Base-by-base conservation (phyloP, 2,797 vertebrate species). In the Syngnathus acus region DNA sequence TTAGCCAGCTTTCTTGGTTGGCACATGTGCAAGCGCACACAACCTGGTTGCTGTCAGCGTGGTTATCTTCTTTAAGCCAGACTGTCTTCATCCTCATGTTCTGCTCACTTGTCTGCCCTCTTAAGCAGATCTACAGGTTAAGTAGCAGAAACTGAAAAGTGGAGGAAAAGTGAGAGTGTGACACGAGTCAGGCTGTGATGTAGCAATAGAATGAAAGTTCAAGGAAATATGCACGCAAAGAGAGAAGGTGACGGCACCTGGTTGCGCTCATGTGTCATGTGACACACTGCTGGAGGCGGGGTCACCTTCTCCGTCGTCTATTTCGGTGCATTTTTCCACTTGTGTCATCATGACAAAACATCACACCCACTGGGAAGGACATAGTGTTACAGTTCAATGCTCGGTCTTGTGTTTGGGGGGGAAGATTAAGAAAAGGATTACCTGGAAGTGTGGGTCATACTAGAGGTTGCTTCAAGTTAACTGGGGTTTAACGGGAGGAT, bases 71-170 rank as follows among this genome's bases (percentile, higher is more conserved):
- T 73, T 78, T 87, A 85, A 82, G 78, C 82, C 73, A 40, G 68
- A 71, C 66, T 13, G 53, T 51, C 72, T 72, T 72, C 66, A 68
- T 76, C 78, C 73, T 76, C 67, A 62, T 76, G 72, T 64, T 64
- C 40, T 38, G 66, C 57, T 78, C 70, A 65, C 70, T 68, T 5
- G 74, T 83, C 79, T 79, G 75, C 68, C 55, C 69, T 40, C 70
- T 76, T 84, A 83, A 88, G 81, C 71, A 76, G 87, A 78, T 87
- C 82, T 81, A 2, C 67, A 55, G 74, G 77, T 86, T 81, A 82
- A 85, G 77, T 37, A 54, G 73, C 45, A 71, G 47, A 77, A 77
- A 78, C 23, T 68, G 13, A 23, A 74, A 79, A 76, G 47, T 62
- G 64, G 68, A 9, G 62, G 10, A 50, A 23, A 60, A 40, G 58